Evolutionary conservation across 2,113 vertebrate genomes (phyloP), one percentile per base, ranked within the genome.

Genomic region (Aplodontia rufa): DNA sequence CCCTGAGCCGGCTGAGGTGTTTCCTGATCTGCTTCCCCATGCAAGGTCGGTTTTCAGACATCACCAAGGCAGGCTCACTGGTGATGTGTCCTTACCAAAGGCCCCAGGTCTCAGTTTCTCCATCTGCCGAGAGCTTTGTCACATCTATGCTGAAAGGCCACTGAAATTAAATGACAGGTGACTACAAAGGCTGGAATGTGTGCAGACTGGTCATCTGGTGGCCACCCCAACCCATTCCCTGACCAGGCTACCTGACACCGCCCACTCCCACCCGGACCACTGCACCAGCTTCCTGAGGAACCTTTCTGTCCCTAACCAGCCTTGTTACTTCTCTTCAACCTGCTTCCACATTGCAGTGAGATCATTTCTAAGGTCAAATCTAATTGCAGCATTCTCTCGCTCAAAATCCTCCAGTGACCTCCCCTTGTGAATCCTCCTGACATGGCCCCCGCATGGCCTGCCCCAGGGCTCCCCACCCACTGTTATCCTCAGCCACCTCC

Each of bases 171-270:
- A n/a, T n/a, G n/a, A n/a, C n/a, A n/a, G n/a, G n/a, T n/a, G n/a
- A n/a, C n/a, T n/a, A n/a, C n/a, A n/a, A 8, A 75, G 40, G 11
- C 28, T 75, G 28, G 12, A 32, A 32, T 5, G 12, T 45, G 35
- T 37, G 20, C 24, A 22, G 2, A 3, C 0, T 6, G 11, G 10
- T 35, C n/a, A n/a, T n/a, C n/a, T n/a, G n/a, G n/a, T n/a, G n/a
- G n/a, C n/a, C 28, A 42, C 5, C 71, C 5, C 37, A 14, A 76
- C 11, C 32, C 28, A 17, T 35, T 16, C 8, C 81, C 47, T 49
- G 16, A 53, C 16, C 58, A 26, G 6, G 24, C 1, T 6, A 28
- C 35, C 1, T 0, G 1, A 0, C 7, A 28, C 32, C 32, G 45
- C 16, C n/a, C n/a, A n/a, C 35, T 45, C 53, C 26, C 6, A 0